phyloP scores from a whole-genome alignment of 2,888 invertebrate genomes.

The Ramazzottius varieornatus region DNA sequence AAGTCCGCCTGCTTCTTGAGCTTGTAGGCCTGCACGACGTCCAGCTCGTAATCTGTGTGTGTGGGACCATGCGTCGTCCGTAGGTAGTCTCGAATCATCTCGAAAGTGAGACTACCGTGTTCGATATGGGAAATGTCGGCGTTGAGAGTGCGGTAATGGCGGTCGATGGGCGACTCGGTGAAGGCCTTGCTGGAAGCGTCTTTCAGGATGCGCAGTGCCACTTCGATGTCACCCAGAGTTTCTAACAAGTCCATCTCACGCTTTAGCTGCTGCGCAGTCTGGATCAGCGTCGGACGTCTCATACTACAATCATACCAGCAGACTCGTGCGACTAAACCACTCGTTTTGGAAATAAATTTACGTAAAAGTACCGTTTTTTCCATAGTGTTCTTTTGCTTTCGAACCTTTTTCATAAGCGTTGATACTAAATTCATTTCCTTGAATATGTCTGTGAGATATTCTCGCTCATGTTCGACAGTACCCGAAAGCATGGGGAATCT shows the following conservation, averaged over 20 bases:
- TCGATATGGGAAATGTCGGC: conserved; percentile 22
- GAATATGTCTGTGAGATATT: no score
- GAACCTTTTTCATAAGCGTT: no score
- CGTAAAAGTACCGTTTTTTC: no score
- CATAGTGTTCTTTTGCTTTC: conserved; percentile 27
- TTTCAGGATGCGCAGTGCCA: conserved; percentile 24
- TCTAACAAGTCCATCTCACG: conserved; percentile 5
- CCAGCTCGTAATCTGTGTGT: conserved; percentile 25
- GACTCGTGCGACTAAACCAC: no score
- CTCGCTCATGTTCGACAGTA: no score
- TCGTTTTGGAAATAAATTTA: no score
- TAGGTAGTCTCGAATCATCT: conserved; percentile 25
- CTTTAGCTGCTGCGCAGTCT: background rate
- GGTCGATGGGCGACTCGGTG: conserved; percentile 22
- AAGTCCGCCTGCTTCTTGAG: conserved; percentile 20
- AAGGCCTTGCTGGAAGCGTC: conserved; percentile 15
- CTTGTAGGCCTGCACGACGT: conserved; percentile 22
- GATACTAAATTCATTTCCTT: no score
- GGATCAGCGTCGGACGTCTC: background rate
- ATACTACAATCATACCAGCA: background rate
- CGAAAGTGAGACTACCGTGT: conserved; percentile 13
- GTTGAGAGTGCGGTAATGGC: conserved; percentile 24
- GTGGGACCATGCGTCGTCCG: conserved; percentile 25
- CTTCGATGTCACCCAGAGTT: conserved; percentile 26
- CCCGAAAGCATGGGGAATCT: conserved; percentile 29